phyloP scores from a whole-genome alignment of 2,113 vertebrate genomes.

The Tursiops truncatus region DNA sequence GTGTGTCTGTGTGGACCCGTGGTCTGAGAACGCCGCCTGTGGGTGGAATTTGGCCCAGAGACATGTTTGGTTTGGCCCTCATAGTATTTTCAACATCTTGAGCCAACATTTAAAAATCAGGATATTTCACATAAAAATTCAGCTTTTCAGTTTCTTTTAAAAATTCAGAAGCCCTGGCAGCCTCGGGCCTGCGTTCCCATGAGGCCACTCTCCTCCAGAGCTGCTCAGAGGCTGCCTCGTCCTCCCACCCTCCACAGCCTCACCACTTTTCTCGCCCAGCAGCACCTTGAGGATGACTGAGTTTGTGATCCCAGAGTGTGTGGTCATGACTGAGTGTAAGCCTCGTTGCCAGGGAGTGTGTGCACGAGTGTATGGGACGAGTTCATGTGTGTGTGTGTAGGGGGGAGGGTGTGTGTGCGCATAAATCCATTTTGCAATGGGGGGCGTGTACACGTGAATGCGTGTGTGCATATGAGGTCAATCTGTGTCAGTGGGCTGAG shows the following conservation, averaged over 20 bases:
- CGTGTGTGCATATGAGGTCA: neutral
- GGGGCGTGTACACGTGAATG: neutral
- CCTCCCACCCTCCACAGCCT: neutral
- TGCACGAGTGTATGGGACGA: neutral
- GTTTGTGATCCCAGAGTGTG: neutral
- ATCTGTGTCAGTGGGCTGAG: neutral
- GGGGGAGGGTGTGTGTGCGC: neutral
- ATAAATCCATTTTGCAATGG: neutral
- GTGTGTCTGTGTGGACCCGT: constrained; percentile 44
- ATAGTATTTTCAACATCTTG: constrained; percentile 75
- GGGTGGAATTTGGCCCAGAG: constrained; percentile 73
- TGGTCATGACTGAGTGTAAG: neutral
- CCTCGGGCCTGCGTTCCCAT: constrained; percentile 24
- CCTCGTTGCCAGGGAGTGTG: neutral
- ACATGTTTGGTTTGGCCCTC: constrained; percentile 75
- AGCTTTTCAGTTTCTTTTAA: constrained; percentile 77
- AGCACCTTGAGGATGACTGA: neutral
- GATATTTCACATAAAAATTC: constrained; percentile 80
- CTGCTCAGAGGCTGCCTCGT: neutral
- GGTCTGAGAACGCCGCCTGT: constrained; percentile 70
- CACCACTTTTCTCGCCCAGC: neutral
- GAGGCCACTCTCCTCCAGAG: constrained; percentile 38
- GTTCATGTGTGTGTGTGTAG: neutral
- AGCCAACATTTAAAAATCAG: constrained; percentile 80
- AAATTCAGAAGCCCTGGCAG: constrained; percentile 80